phyloP scores from a whole-genome alignment of 2,113 vertebrate species.

The Catharus minimus region DNA sequence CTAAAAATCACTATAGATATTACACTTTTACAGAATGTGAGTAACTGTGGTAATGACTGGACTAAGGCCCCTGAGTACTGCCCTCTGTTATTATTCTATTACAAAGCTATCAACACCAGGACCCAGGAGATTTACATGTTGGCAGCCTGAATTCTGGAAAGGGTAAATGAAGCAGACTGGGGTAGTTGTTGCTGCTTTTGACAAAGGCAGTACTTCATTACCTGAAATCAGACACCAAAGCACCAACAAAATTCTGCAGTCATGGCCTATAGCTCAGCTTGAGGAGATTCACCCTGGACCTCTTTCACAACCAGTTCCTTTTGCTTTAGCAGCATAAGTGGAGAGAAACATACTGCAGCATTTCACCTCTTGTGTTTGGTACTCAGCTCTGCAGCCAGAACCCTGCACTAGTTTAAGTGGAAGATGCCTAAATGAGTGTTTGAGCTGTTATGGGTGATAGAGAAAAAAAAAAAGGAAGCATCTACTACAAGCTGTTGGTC shows the following conservation, averaged over 20 bases:
- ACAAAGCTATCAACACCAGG: neutral
- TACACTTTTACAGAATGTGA: neutral
- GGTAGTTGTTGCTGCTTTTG: neutral
- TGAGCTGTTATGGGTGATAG: neutral
- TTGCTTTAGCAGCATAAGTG: neutral
- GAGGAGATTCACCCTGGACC: neutral
- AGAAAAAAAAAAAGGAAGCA: neutral
- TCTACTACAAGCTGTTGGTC: neutral
- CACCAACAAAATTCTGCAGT: neutral
- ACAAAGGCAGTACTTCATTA: neutral
- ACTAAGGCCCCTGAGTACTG: neutral
- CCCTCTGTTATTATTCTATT: neutral
- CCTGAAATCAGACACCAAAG: neutral
- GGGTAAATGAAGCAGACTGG: neutral
- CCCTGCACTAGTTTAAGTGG: fast-evolving
- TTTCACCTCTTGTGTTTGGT: neutral
- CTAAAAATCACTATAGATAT: neutral
- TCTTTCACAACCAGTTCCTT: neutral
- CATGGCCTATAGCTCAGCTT: neutral
- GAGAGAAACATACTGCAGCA: neutral
- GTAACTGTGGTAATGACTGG: neutral
- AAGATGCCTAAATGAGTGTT: neutral
- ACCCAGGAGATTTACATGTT: fast-evolving
- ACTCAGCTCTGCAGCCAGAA: neutral
- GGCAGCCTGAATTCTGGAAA: neutral